A percentile compares a stretch with the other conserved stretches of the same genome.
phyloP scores from a whole-genome alignment of 2,888 invertebrate genomes.

The Meloe dianella region DNA sequence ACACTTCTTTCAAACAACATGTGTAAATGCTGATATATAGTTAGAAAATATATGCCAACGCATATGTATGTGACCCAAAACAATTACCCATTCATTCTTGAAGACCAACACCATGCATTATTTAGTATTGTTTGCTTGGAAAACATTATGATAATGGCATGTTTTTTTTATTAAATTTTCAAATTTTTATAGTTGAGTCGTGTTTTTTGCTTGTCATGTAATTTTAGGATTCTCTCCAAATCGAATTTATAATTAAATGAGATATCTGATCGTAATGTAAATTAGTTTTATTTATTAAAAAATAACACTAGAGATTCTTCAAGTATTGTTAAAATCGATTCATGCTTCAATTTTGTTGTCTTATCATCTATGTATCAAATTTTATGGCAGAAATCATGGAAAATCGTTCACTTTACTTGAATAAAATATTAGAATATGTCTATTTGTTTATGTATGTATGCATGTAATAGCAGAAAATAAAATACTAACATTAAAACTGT shows the following conservation, averaged over 20 bases:
- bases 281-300: background rate
- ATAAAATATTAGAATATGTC: no score
- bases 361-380: background rate
- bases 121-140: constrained; percentile 46
- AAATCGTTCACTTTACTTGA: background rate
- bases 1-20: constrained; percentile 13
- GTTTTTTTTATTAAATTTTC: constrained; percentile 37
- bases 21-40: constrained; percentile 41
- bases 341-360: background rate
- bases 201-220: constrained; percentile 12
- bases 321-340: background rate
- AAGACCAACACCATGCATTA: constrained; percentile 45
- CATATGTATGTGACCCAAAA: constrained; percentile 43
- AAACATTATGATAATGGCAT: constrained; percentile 45
- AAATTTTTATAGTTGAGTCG: constrained; percentile 18
- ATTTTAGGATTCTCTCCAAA: background rate
- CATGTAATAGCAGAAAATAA: background rate
- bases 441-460: no score
- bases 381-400: background rate
- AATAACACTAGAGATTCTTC: no score
- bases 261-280: background rate
- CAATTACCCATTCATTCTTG: constrained; percentile 48
- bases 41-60: constrained; percentile 44
- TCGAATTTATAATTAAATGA: background rate
- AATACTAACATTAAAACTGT: background rate